phyloP scores from a whole-genome alignment of 2,888 invertebrate genomes.

The Romanomermis culicivorax region DNA sequence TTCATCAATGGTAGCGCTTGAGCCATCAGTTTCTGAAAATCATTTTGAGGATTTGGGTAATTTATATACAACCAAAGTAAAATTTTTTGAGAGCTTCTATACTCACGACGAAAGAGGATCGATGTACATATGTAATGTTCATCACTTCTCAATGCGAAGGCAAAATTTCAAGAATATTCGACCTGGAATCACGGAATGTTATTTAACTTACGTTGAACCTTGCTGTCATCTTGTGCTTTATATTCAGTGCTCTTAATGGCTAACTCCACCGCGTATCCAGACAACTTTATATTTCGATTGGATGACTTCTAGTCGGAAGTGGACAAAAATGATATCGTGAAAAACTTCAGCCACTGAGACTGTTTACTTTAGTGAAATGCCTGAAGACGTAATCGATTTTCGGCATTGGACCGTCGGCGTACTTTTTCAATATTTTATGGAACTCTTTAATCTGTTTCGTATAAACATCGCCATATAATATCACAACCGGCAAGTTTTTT shows the following conservation, averaged over 20 bases:
- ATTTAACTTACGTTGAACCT: constrained; percentile 31
- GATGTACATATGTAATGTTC: background rate
- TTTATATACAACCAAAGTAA: background rate
- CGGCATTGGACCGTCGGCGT: background rate
- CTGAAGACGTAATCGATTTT: constrained; percentile 63
- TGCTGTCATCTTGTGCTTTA: constrained; percentile 59
- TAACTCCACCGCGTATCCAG: constrained; percentile 91
- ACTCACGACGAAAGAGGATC: background rate
- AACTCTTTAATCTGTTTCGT: background rate
- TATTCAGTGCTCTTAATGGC: constrained; percentile 98
- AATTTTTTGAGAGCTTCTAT: background rate
- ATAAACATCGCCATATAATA: constrained; percentile 9
- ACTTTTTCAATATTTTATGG: background rate
- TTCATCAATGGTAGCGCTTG: constrained; percentile 14
- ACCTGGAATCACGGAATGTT: background rate
- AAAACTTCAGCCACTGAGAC: background rate
- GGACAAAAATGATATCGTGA: constrained; percentile 3
- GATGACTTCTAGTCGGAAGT: background rate
- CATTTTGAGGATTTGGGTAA: background rate
- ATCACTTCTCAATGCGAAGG: background rate
- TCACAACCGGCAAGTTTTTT: constrained; percentile 10
- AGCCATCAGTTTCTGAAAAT: constrained; percentile 6
- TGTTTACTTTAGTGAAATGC: constrained; percentile 54
- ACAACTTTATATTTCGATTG: constrained; percentile 45
- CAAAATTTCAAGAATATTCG: background rate